Conservation (phyloP, 92 coral and sea anemone genomes). For the Desmophyllum pertusum region DNA sequence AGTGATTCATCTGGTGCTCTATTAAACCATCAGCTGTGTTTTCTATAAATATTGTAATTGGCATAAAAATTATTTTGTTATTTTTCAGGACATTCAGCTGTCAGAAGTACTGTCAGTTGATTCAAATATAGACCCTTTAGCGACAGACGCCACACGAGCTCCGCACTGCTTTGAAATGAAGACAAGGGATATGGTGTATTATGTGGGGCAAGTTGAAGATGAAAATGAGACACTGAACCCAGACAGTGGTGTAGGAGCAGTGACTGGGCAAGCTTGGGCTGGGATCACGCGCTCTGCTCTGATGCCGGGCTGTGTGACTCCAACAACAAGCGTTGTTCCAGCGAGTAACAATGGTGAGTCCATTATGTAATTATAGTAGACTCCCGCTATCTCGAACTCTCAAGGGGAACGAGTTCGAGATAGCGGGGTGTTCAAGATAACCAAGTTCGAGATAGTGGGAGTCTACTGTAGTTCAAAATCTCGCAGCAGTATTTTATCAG, state of each 20-base stretch:
- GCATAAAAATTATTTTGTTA: not conserved
- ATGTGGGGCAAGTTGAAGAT: constrained; percentile 88
- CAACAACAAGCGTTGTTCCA: constrained; percentile 80
- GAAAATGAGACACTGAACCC: constrained; percentile 81
- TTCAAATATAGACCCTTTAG: constrained; percentile 89
- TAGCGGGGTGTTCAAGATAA: too few species aligned
- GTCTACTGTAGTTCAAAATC: too few species aligned
- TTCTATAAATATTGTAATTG: not conserved
- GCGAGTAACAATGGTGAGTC: constrained; percentile 16
- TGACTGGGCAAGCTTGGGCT: constrained; percentile 94
- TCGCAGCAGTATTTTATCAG: too few species aligned
- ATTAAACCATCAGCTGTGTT: not conserved
- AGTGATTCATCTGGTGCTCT: too few species aligned
- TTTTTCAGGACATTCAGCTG: constrained; percentile 86
- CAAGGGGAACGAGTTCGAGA: too few species aligned
- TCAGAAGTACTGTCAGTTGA: constrained; percentile 96
- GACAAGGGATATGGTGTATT: constrained; percentile 86
- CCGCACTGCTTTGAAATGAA: constrained; percentile 99
- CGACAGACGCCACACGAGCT: constrained; percentile 88
- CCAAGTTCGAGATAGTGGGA: too few species aligned
- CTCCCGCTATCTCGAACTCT: too few species aligned
- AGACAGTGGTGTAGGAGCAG: constrained; percentile 94
- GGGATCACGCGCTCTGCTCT: constrained; percentile 95
- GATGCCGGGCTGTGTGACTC: constrained; percentile 97
- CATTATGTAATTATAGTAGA: too few species aligned